Percentiles rank a stretch among this genome's conserved stretches.
Evolutionary conservation across 2,888 invertebrate species (phyloP).

Genomic region (Pachymerium ferrugineum): DNA sequence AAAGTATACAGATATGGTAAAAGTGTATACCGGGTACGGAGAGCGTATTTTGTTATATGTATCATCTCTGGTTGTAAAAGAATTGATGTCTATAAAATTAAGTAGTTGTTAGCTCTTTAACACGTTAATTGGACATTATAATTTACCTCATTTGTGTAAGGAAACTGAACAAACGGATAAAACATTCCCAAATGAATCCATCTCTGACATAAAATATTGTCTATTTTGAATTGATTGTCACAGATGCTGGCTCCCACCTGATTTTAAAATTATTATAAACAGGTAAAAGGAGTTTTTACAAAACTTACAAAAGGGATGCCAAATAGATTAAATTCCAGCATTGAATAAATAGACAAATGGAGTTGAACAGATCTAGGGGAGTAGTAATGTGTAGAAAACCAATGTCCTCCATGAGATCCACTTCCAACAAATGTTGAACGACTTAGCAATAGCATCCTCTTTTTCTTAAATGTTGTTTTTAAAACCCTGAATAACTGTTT

Average conservation of each 20-base stretch:
- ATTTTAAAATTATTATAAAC: neutral
- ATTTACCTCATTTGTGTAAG: too few species aligned
- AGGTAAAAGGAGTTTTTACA: neutral
- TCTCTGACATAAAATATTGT: slow-evolving; percentile 55
- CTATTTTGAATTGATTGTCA: slow-evolving; percentile 40
- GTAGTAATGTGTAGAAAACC: slow-evolving; percentile 50
- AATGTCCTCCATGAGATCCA: slow-evolving; percentile 44
- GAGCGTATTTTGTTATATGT: slow-evolving; percentile 46
- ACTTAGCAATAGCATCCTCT: slow-evolving; percentile 41
- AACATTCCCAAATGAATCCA: slow-evolving; percentile 65
- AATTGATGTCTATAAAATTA: neutral
- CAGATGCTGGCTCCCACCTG: slow-evolving; percentile 38
- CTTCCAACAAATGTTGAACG: slow-evolving; percentile 47
- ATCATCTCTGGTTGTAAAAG: neutral
- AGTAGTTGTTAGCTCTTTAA: neutral
- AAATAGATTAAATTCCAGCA: slow-evolving; percentile 50
- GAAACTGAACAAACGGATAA: slow-evolving; percentile 54
- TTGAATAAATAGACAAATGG: slow-evolving; percentile 51
- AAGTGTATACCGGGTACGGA: slow-evolving; percentile 52
- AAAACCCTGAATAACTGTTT: neutral
- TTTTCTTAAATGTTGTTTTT: neutral
- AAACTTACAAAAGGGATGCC: slow-evolving; percentile 42
- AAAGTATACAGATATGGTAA: slow-evolving; percentile 59
- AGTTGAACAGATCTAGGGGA: slow-evolving; percentile 58
- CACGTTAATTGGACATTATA: neutral